Conservation (phyloP, 2,888 invertebrate species). For the Aspidiotus rigidus region DNA sequence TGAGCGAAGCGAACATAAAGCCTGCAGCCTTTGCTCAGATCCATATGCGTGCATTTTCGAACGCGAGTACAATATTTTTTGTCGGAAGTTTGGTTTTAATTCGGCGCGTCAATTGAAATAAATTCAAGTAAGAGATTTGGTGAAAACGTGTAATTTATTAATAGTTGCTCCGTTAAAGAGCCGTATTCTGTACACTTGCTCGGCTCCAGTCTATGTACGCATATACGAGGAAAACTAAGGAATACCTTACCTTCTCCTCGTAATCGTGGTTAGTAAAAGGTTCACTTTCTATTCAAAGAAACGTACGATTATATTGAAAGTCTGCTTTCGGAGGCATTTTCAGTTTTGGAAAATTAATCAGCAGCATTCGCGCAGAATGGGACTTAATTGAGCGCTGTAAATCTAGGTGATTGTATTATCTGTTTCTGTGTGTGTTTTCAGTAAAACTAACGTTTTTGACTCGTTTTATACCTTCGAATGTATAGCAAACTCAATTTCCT, state of each 20-base stretch:
- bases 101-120: constrained; percentile 5
- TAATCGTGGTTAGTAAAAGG: constrained; percentile 2
- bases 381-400: constrained; percentile 32
- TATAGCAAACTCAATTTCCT: constrained; percentile 31
- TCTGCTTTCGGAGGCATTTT: constrained; percentile 29
- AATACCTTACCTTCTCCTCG: no score
- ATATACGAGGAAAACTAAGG: no score
- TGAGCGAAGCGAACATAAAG: no score
- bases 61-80: no score
- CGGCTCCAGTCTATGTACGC: no score
- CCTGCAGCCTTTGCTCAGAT: no score
- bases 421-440: constrained; percentile 26
- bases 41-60: no score
- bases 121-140: constrained; percentile 1
- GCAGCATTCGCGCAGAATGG: constrained; percentile 29
- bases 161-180: background rate
- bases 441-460: constrained; percentile 28
- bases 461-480: constrained; percentile 22
- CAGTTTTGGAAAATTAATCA: constrained; percentile 33
- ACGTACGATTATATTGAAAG: constrained; percentile 30
- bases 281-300: constrained; percentile 27
- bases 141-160: background rate
- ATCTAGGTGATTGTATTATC: constrained; percentile 33
- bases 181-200: no score
- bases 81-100: background rate